Evolutionary conservation across 2,797 vertebrate genomes (phyloP), one percentile per base, ranked within the genome.

Genomic region (Anas flavirostris): DNA sequence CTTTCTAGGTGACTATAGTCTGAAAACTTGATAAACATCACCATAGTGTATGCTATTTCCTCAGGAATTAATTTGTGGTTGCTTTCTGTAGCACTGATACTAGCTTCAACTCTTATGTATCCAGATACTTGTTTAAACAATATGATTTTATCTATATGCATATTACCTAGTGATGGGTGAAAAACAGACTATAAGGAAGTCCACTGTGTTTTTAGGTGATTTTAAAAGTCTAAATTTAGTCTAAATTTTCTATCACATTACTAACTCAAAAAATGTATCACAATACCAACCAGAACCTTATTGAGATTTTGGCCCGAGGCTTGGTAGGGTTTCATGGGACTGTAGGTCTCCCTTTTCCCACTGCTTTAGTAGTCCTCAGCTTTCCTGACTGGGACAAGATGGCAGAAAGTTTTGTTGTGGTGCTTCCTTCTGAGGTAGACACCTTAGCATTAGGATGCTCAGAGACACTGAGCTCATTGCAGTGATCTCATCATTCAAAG

Each of bases 381-480:
- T n/a, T 16, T 50, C 46, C 37, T 31, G 70, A 67, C 21, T 21
- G 41, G 29, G 4, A 12, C 41, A 59, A 58, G 33, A n/a, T 8
- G n/a, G 15, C 29, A 70, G 17, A 8, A 10, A 35, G 25, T 13
- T 11, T 33, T 50, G 25, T 41, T 48, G 33, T 26, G 10, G 39
- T 62, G 31, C 23, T 62, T 73, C 22, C 15, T 92, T 33, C 39
- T 8, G 22, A 11, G 22, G 16, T 18, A 39, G 53, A 69, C n/a
- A 70, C 10, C 16, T 85, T 59, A 60, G 26, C 9, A 7, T 11
- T 23, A 60, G 22, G 35, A 35, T 39, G 31, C 33, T 43, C 0
- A 1, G 16, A 26, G 55, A 62, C 46, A 60, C 7, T 0, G 1
- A 31, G 11, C 12, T 39, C 28, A 33, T 2, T 8, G 39, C 58